Evolutionary conservation across 2,888 invertebrate species (phyloP).

Genomic region (Nymphalis urticae): DNA sequence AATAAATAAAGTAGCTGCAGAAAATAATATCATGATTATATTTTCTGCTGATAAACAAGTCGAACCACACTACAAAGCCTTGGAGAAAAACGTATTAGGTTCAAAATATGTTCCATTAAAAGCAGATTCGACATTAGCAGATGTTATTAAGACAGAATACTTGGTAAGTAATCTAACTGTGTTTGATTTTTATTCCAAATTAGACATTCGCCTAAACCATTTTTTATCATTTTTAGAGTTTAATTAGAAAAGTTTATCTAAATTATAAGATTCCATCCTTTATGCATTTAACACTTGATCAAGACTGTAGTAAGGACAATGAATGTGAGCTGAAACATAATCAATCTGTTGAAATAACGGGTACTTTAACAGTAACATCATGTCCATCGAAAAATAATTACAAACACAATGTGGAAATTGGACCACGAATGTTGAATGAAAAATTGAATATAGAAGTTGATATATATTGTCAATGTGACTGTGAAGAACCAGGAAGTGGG

Average conservation of each 20-base stretch:
- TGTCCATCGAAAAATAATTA: slow-evolving; percentile 44
- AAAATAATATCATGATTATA: slow-evolving; percentile 88
- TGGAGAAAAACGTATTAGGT: slow-evolving; percentile 84
- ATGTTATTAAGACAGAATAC: slow-evolving; percentile 86
- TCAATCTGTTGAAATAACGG: slow-evolving; percentile 47
- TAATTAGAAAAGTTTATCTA: slow-evolving; percentile 44
- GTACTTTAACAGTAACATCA: slow-evolving; percentile 46
- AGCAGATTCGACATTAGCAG: slow-evolving; percentile 81
- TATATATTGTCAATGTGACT: slow-evolving; percentile 88
- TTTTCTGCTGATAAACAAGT: slow-evolving; percentile 84
- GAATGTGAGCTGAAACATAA: slow-evolving; percentile 48
- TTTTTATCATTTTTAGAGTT: slow-evolving; percentile 47
- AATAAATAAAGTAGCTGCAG: slow-evolving; percentile 82
- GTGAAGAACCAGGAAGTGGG: slow-evolving; percentile 77
- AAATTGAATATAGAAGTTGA: slow-evolving; percentile 84
- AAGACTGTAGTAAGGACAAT: slow-evolving; percentile 47
- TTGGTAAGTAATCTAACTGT: slow-evolving; percentile 67
- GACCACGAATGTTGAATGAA: slow-evolving; percentile 85
- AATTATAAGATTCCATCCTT: slow-evolving; percentile 41
- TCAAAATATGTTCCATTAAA: slow-evolving; percentile 81
- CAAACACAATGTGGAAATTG: slow-evolving; percentile 39
- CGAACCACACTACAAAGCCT: slow-evolving; percentile 68
- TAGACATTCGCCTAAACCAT: neutral
- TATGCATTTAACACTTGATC: slow-evolving; percentile 49
- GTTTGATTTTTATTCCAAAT: neutral